Evolutionary conservation across 2,113 vertebrate genomes (phyloP).

Genomic region (Takifugu bimaculatus): DNA sequence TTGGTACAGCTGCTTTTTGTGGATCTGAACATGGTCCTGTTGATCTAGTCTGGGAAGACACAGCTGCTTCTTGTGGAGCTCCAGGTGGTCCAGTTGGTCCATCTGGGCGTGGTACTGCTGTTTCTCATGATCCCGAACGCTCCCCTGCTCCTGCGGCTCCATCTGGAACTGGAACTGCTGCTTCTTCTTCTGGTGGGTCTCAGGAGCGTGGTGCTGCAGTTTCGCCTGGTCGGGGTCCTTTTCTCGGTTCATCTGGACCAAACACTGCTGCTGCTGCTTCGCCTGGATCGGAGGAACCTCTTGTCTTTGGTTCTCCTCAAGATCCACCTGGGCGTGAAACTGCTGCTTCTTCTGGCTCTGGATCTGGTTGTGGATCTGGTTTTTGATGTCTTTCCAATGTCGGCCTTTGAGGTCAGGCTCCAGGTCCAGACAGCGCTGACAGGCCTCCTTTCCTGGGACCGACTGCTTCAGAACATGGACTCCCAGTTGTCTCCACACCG

Average conservation of each 20-base stretch:
- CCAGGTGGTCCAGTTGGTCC: slow-evolving; percentile 9
- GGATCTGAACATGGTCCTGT: slow-evolving; percentile 24
- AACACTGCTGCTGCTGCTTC: slow-evolving; percentile 30
- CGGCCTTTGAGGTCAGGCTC: slow-evolving; percentile 51
- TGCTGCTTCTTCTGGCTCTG: slow-evolving; percentile 62
- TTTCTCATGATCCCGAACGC: slow-evolving; percentile 27
- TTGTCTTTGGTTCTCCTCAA: slow-evolving; percentile 33
- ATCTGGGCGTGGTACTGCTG: slow-evolving; percentile 16
- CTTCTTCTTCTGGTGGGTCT: slow-evolving; percentile 2
- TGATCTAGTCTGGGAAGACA: slow-evolving; percentile 18
- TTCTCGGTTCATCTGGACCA: background rate
- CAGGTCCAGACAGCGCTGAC: slow-evolving; percentile 55
- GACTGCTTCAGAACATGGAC: slow-evolving; percentile 48
- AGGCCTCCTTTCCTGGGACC: slow-evolving; percentile 57
- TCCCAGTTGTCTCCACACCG: slow-evolving; percentile 58
- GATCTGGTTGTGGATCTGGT: slow-evolving; percentile 63
- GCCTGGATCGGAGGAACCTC: slow-evolving; percentile 38
- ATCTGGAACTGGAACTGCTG: background rate
- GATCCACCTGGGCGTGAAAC: slow-evolving; percentile 49
- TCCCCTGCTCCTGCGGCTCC: slow-evolving; percentile 23
- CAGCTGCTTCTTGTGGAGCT: slow-evolving; percentile 28
- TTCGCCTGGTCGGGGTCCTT: background rate
- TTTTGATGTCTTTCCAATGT: slow-evolving; percentile 63
- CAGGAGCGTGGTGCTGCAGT: background rate
- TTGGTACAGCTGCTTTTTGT: slow-evolving; percentile 40